These are phyloP conservation scores for Manis pentadactyla DNA, from an alignment of 2,797 vertebrate genomes.

Conservation along the genomic window DNA sequence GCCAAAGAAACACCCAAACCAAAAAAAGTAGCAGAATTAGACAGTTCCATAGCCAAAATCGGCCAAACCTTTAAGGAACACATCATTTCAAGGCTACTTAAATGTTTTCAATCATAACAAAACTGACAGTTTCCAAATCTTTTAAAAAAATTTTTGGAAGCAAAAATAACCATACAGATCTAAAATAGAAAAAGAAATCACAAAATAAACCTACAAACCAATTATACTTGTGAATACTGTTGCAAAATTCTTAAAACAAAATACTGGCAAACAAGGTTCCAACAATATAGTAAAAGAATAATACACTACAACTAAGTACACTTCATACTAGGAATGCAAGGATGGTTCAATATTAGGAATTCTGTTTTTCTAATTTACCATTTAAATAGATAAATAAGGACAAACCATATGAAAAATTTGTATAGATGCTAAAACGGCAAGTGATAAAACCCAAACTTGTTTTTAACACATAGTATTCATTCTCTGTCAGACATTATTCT, in stretches of 20 bases:
- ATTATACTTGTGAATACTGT: not conserved
- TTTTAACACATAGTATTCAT: not conserved
- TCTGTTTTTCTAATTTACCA: not conserved
- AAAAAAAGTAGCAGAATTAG: not conserved
- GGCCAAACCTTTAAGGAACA: not conserved
- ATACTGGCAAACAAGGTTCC: not conserved
- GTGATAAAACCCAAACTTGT: not conserved
- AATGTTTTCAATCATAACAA: not conserved
- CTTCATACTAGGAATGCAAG: not conserved
- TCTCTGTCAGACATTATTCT: not conserved
- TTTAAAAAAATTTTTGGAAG: not conserved
- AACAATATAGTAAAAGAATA: not conserved
- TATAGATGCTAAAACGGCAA: not conserved
- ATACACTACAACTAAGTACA: not conserved
- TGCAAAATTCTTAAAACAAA: conserved; percentile 25
- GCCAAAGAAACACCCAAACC: not conserved
- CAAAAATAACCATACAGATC: not conserved
- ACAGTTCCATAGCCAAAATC: not conserved
- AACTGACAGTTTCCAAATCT: not conserved
- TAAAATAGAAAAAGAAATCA: not conserved
- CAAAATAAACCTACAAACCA: not conserved
- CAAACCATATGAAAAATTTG: not conserved
- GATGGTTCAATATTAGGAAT: not conserved
- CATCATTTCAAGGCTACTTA: not conserved
- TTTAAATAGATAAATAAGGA: not conserved